Percentiles rank a stretch among this genome's conserved stretches.
These are phyloP conservation scores for Vulpes lagopus DNA, from an alignment of 2,113 vertebrate genomes.

Conservation along the genomic window DNA sequence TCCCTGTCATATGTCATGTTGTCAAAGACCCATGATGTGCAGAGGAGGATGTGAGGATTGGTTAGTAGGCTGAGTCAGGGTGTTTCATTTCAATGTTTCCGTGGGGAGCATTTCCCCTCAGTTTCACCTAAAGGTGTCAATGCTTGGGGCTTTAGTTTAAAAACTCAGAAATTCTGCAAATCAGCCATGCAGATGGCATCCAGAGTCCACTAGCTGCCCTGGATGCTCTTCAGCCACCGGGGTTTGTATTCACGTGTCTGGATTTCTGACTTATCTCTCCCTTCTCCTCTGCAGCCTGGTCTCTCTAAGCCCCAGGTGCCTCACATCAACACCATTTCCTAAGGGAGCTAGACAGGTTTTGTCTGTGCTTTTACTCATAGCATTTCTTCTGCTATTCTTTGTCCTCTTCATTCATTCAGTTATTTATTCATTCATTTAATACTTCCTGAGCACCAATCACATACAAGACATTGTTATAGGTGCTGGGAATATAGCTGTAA, in stretches of 20 bases:
- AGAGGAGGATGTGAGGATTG: neutral
- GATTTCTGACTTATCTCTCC: too few species aligned
- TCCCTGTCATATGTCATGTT: neutral
- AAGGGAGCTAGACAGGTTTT: neutral
- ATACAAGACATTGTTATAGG: neutral
- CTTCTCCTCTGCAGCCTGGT: neutral
- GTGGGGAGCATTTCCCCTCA: neutral
- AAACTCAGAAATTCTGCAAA: neutral
- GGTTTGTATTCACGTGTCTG: neutral
- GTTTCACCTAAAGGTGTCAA: neutral
- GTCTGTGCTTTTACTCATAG: neutral
- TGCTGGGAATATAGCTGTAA: neutral
- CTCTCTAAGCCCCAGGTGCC: neutral
- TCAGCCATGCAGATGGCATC: neutral
- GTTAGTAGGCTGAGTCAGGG: neutral
- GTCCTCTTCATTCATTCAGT: neutral
- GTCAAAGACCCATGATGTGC: neutral
- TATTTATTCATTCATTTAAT: neutral
- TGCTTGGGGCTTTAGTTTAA: neutral
- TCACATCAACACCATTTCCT: neutral
- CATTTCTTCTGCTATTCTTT: neutral
- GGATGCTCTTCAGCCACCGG: fast-evolving
- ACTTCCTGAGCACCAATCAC: neutral
- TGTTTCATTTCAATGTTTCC: neutral
- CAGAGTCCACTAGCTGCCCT: neutral